These are phyloP conservation scores for Agrochola circellaris DNA, from an alignment of 2,888 invertebrate genomes.

Conservation along the genomic window DNA sequence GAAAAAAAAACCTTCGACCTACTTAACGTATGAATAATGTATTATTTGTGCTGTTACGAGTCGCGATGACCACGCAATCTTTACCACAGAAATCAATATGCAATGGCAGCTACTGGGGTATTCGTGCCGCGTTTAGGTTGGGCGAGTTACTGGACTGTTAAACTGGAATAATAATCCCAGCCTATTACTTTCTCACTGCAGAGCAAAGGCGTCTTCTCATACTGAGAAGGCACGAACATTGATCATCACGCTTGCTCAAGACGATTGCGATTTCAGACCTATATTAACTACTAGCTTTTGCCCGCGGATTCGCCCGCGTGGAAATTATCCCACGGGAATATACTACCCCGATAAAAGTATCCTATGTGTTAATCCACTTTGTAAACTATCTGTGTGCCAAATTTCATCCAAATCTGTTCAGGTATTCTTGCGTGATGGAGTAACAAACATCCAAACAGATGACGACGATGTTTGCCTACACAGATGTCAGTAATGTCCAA, in stretches of 20 bases:
- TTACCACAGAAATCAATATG: constrained; percentile 67
- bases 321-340: too few species aligned
- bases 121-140: constrained; percentile 60
- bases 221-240: neutral
- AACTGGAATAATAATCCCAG: neutral
- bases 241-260: neutral
- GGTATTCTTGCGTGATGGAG: too few species aligned
- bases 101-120: constrained; percentile 45
- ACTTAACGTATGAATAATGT: constrained; percentile 61
- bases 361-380: too few species aligned
- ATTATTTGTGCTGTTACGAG: constrained; percentile 45
- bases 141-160: constrained; percentile 21
- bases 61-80: constrained; percentile 53
- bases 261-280: neutral
- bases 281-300: too few species aligned
- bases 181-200: neutral
- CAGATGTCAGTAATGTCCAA: neutral
- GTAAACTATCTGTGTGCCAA: too few species aligned
- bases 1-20: constrained; percentile 40
- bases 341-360: too few species aligned
- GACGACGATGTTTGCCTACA: neutral
- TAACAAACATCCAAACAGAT: too few species aligned
- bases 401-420: too few species aligned
- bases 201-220: neutral
- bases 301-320: too few species aligned